A percentile compares a stretch with the other conserved stretches of the same genome.
phyloP scores from a whole-genome alignment of 2,888 invertebrate genomes.

The Trimorus sp. region DNA sequence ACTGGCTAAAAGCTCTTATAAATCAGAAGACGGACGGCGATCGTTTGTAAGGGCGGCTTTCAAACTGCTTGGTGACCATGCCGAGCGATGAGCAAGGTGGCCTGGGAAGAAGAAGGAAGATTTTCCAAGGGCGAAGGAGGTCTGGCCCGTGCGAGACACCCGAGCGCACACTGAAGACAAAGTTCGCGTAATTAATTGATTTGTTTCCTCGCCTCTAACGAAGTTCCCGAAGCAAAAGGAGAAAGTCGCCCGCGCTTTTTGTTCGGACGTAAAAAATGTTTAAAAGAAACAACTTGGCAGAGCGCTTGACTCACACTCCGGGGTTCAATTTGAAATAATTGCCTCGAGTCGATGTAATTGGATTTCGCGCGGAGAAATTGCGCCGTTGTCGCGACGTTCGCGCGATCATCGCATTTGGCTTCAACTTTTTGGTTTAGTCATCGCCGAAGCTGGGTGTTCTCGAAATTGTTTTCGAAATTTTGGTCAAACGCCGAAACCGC shows the following conservation, averaged over 20 bases:
- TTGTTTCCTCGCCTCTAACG: slow-evolving; percentile 67
- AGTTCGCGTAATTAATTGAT: slow-evolving; percentile 69
- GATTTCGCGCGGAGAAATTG: slow-evolving; percentile 32
- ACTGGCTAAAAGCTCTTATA: slow-evolving; percentile 80
- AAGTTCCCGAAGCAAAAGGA: slow-evolving; percentile 54
- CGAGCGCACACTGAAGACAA: slow-evolving; percentile 56
- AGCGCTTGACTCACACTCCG: slow-evolving; percentile 21
- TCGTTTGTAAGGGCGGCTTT: slow-evolving; percentile 77
- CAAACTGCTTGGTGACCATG: slow-evolving; percentile 66
- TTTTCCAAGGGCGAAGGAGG: slow-evolving; percentile 58
- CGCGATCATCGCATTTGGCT: too few relatives aligned
- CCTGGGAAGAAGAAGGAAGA: slow-evolving; percentile 61
- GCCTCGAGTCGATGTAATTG: slow-evolving; percentile 34
- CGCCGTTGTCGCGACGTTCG: slow-evolving; percentile 11
- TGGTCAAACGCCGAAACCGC: slow-evolving; percentile 13
- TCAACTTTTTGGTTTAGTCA: too few relatives aligned
- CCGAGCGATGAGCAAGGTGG: slow-evolving; percentile 51
- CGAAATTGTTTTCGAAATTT: slow-evolving; percentile 34
- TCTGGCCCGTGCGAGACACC: slow-evolving; percentile 55
- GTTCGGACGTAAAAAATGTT: slow-evolving; percentile 39
- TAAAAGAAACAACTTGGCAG: slow-evolving; percentile 54
- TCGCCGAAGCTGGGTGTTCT: too few relatives aligned
- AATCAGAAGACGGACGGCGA: slow-evolving; percentile 78
- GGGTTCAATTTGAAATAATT: slow-evolving; percentile 35
- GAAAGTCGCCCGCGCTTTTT: slow-evolving; percentile 52